A percentile compares a stretch with the other conserved stretches of the same genome.
These are phyloP conservation scores for Oasisia sp. DNA, from an alignment of 2,888 invertebrate genomes.

Conservation along the genomic window DNA sequence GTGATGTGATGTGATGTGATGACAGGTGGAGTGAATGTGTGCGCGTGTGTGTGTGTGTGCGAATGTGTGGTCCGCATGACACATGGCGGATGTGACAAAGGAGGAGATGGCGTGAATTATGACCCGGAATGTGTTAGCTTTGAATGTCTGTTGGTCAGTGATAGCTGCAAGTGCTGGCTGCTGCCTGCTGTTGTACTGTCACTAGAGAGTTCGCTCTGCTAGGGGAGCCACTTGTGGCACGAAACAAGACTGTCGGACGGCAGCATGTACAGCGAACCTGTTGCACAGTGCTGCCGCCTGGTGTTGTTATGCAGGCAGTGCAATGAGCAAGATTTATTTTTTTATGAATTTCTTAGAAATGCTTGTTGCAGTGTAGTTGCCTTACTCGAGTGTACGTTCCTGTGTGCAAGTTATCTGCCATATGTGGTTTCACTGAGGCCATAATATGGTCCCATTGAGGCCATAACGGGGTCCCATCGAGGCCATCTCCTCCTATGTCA, in stretches of 20 bases:
- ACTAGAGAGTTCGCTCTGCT: neutral
- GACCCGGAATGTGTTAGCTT: neutral
- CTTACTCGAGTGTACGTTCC: neutral
- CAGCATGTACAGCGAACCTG: neutral
- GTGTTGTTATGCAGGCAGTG: neutral
- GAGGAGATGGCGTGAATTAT: constrained; percentile 12
- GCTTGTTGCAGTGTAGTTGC: neutral
- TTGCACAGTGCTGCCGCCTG: neutral
- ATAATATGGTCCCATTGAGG: neutral
- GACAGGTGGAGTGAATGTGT: neutral
- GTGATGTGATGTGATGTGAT: neutral
- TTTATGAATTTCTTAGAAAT: constrained; percentile 11
- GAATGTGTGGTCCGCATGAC: neutral
- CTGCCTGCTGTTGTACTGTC: no score
- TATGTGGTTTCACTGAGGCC: neutral
- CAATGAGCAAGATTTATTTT: constrained; percentile 4
- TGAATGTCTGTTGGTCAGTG: neutral
- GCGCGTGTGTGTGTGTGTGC: neutral
- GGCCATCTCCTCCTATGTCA: neutral
- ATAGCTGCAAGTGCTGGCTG: neutral
- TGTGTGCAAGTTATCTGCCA: neutral
- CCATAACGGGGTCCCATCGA: neutral
- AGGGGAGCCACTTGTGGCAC: neutral
- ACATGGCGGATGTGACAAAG: neutral
- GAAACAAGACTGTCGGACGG: neutral